Evolutionary conservation across 2,113 vertebrate species (phyloP).

Genomic region (Illadopsis cleaveri): DNA sequence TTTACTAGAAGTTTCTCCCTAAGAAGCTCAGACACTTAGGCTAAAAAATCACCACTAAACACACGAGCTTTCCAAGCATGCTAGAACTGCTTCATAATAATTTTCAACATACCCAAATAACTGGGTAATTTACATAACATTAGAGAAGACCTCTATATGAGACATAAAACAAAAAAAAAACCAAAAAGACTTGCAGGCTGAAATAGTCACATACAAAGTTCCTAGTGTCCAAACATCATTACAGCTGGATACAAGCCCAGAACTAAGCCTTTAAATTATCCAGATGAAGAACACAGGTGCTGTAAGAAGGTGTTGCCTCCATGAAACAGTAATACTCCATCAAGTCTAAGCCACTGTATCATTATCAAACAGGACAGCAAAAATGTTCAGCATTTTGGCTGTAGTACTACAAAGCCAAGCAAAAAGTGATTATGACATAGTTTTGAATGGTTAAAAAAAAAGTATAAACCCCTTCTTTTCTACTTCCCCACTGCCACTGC

Average conservation of each 20-base stretch:
- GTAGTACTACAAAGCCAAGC: neutral
- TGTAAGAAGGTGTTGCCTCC: neutral
- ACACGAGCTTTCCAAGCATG: neutral
- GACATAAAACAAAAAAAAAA: neutral
- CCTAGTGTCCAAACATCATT: neutral
- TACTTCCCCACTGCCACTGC: neutral
- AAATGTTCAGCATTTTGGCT: neutral
- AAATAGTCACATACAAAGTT: neutral
- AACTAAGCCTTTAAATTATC: conserved; percentile 1
- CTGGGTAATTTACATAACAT: neutral
- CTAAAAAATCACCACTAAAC: neutral
- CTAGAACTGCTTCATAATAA: neutral
- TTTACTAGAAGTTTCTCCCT: neutral
- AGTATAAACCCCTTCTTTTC: neutral
- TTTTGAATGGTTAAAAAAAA: neutral
- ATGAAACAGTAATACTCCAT: neutral
- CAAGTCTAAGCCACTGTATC: neutral
- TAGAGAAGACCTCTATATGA: neutral
- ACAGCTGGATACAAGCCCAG: neutral
- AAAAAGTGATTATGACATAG: neutral
- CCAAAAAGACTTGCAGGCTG: neutral
- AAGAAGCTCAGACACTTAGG: neutral
- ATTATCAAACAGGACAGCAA: neutral
- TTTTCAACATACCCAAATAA: neutral
- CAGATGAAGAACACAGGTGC: conserved; percentile 1